Evolutionary conservation across 2,113 vertebrate genomes (phyloP).

Genomic region (Cyrtonyx montezumae): DNA sequence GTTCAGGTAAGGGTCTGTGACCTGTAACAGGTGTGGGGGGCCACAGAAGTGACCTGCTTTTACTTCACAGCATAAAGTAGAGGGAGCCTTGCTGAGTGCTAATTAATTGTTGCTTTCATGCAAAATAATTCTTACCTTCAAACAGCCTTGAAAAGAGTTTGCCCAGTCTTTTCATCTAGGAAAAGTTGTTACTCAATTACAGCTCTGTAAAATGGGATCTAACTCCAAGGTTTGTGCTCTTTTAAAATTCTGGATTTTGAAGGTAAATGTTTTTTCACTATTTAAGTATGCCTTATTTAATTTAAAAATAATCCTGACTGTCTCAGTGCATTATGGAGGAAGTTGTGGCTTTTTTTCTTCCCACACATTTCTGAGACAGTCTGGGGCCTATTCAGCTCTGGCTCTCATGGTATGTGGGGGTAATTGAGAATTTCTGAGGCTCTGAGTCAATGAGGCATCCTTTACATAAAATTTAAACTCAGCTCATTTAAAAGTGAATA

Average conservation of each 20-base stretch:
- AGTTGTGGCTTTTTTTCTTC: neutral
- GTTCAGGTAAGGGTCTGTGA: slow-evolving; percentile 40
- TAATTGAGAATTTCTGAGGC: neutral
- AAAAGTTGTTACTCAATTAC: neutral
- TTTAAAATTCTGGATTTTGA: neutral
- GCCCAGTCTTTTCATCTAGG: neutral
- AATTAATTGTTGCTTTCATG: slow-evolving; percentile 67
- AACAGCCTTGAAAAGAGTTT: slow-evolving; percentile 48
- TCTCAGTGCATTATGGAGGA: neutral
- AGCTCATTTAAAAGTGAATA: neutral
- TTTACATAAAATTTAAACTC: neutral
- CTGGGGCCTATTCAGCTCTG: neutral
- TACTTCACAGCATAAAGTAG: neutral
- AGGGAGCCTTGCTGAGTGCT: slow-evolving; percentile 57
- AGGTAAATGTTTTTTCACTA: neutral
- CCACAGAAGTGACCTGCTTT: slow-evolving; percentile 46
- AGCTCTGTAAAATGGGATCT: neutral
- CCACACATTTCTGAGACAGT: neutral
- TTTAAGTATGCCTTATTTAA: neutral
- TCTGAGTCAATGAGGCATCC: neutral
- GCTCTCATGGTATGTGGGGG: too few relatives aligned
- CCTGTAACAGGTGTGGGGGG: slow-evolving; percentile 31
- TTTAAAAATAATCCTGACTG: neutral
- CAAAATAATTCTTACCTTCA: slow-evolving; percentile 54
- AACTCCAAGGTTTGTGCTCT: neutral